These are phyloP conservation scores for Acronicta psi DNA, from an alignment of 2,888 invertebrate genomes.

Conservation along the genomic window DNA sequence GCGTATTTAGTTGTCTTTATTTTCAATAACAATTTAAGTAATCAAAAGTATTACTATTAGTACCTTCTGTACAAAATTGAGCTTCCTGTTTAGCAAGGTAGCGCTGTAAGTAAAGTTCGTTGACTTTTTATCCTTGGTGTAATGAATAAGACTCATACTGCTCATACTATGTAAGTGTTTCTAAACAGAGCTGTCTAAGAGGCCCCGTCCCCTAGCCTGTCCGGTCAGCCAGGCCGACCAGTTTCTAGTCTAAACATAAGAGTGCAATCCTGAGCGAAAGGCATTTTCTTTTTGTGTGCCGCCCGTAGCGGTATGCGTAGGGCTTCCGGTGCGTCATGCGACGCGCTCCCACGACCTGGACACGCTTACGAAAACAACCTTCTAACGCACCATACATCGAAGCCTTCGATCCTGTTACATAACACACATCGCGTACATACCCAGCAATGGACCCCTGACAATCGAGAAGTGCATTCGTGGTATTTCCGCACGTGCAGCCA, in stretches of 20 bases:
- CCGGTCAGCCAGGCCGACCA: no score
- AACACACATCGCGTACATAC: constrained; percentile 4
- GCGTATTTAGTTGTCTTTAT: no score
- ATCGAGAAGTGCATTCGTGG: constrained; percentile 56
- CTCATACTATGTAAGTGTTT: constrained; percentile 16
- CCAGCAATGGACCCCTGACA: constrained; percentile 39
- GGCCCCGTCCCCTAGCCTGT: constrained; percentile 1
- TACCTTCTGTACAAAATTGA: background rate
- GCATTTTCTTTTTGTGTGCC: constrained; percentile 42
- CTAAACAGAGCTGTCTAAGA: constrained; percentile 13
- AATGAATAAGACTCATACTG: background rate
- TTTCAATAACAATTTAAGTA: no score
- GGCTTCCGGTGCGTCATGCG: constrained; percentile 66
- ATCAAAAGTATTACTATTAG: no score
- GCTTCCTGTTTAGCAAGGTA: background rate
- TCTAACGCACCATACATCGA: constrained; percentile 47
- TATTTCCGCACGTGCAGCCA: constrained; percentile 61
- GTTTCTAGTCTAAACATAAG: constrained; percentile 14
- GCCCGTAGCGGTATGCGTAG: constrained; percentile 53
- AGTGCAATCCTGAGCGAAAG: constrained; percentile 5
- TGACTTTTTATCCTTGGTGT: background rate
- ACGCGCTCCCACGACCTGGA: constrained; percentile 60
- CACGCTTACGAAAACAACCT: constrained; percentile 27
- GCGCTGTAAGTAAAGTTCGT: background rate
- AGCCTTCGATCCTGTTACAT: constrained; percentile 4